phyloP scores from a whole-genome alignment of 2,888 invertebrate genomes.

The Rhaphigaster nebulosa region DNA sequence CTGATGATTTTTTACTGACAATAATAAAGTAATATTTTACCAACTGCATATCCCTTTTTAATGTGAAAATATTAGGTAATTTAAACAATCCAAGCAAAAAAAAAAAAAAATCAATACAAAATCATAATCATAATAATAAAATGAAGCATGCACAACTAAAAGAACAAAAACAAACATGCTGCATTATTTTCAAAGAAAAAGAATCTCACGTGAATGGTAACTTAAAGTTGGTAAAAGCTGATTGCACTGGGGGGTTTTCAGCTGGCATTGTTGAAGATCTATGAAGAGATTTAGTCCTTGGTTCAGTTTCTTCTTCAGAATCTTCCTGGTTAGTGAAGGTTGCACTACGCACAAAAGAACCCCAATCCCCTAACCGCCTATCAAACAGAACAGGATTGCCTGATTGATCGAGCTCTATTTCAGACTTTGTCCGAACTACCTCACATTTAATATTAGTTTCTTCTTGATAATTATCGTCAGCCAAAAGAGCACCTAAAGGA shows the following conservation, averaged over 20 bases:
- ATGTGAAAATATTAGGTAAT: constrained; percentile 59
- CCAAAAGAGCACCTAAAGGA: constrained; percentile 85
- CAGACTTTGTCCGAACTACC: constrained; percentile 64
- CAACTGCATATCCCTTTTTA: background rate
- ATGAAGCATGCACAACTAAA: constrained; percentile 65
- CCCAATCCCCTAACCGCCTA: constrained; percentile 65
- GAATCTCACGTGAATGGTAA: constrained; percentile 84
- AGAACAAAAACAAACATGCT: constrained; percentile 65
- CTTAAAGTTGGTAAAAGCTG: constrained; percentile 77
- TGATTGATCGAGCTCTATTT: constrained; percentile 66
- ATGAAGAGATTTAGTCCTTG: constrained; percentile 66
- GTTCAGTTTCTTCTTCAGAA: constrained; percentile 62
- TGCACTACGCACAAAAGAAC: constrained; percentile 67
- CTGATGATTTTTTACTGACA: background rate
- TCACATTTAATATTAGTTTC: constrained; percentile 64
- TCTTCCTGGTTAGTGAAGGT: constrained; percentile 67
- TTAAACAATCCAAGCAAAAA: constrained; percentile 58
- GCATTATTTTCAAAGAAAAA: constrained; percentile 51
- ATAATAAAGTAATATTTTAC: background rate
- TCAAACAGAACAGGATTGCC: constrained; percentile 71
- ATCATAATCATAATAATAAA: constrained; percentile 64
- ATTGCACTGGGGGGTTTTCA: constrained; percentile 61
- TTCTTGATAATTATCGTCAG: constrained; percentile 68
- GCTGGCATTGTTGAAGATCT: constrained; percentile 75
- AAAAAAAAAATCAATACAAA: constrained; percentile 59